A percentile compares a stretch with the other conserved stretches of the same genome.
These are phyloP conservation scores for Ochropleura leucogaster DNA, from an alignment of 2,888 invertebrate genomes.

Conservation along the genomic window DNA sequence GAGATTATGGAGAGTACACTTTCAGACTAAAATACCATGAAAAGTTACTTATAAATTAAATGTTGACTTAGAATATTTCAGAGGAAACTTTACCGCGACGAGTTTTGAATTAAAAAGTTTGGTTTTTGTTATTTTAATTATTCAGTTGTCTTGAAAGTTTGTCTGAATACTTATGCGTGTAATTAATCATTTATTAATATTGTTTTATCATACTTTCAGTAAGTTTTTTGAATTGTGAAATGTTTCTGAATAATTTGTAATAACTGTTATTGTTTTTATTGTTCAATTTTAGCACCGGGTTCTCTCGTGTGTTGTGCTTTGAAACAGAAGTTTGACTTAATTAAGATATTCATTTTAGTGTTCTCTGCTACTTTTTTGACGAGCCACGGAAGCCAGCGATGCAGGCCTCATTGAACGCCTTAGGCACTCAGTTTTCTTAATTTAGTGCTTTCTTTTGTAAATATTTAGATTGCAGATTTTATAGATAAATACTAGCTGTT, in stretches of 20 bases:
- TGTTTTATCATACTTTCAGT: not conserved
- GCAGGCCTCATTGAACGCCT: too few relatives aligned
- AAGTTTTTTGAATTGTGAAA: slow-evolving; percentile 3
- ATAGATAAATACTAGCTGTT: too few relatives aligned
- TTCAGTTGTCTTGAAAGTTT: slow-evolving; percentile 37
- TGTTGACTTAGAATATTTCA: slow-evolving; percentile 37
- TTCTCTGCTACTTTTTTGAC: too few relatives aligned
- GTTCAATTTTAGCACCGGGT: not conserved
- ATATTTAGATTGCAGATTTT: too few relatives aligned
- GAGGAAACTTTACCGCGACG: slow-evolving; percentile 25
- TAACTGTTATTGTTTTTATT: not conserved
- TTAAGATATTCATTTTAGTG: too few relatives aligned
- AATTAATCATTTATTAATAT: slow-evolving; percentile 32
- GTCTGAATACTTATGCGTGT: slow-evolving; percentile 39
- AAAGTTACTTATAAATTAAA: slow-evolving; percentile 34
- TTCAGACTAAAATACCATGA: slow-evolving; percentile 24
- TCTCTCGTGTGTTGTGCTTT: too few relatives aligned
- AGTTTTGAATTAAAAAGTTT: slow-evolving; percentile 48
- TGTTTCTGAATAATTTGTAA: not conserved
- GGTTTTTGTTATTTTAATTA: slow-evolving; percentile 47
- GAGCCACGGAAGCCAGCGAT: too few relatives aligned
- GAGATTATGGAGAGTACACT: slow-evolving; percentile 19
- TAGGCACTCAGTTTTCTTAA: too few relatives aligned
- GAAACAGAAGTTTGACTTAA: not conserved
- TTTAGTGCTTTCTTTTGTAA: too few relatives aligned